These are phyloP conservation scores for Anseranas semipalmata DNA, from an alignment of 2,113 vertebrate species.

Conservation along the genomic window DNA sequence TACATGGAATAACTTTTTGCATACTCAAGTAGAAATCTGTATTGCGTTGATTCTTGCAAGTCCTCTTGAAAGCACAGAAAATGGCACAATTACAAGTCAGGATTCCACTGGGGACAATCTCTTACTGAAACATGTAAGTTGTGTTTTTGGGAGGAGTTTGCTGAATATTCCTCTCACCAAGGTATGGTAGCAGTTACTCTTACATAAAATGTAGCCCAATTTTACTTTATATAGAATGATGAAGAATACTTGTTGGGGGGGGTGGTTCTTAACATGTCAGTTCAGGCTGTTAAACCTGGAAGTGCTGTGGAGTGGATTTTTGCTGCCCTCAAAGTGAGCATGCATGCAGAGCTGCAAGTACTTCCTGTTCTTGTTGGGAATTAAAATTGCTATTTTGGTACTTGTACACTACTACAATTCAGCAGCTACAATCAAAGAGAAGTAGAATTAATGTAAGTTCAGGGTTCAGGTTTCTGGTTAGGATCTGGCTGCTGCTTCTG, in stretches of 20 bases:
- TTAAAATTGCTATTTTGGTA: neutral
- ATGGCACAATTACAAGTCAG: slow-evolving; percentile 80
- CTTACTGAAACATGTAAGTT: slow-evolving; percentile 92
- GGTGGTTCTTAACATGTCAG: neutral
- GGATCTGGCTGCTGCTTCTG: neutral
- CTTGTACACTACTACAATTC: neutral
- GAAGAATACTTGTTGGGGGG: neutral
- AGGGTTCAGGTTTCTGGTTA: neutral
- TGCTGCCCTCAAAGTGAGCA: neutral
- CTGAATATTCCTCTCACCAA: neutral
- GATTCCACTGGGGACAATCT: slow-evolving; percentile 84
- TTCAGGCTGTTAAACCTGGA: neutral
- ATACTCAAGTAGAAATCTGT: slow-evolving; percentile 98
- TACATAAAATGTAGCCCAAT: neutral
- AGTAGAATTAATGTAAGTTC: neutral
- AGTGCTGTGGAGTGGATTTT: neutral
- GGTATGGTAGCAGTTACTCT: neutral
- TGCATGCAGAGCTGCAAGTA: neutral
- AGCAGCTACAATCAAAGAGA: neutral
- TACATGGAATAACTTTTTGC: slow-evolving; percentile 98
- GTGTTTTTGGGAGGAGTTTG: neutral
- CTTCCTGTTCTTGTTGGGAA: neutral
- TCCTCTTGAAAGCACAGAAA: slow-evolving; percentile 87
- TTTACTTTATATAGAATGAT: neutral
- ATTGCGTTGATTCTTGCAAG: slow-evolving; percentile 95